Conservation (phyloP, 2,113 vertebrate genomes). For the Phoenicopterus ruber region DNA sequence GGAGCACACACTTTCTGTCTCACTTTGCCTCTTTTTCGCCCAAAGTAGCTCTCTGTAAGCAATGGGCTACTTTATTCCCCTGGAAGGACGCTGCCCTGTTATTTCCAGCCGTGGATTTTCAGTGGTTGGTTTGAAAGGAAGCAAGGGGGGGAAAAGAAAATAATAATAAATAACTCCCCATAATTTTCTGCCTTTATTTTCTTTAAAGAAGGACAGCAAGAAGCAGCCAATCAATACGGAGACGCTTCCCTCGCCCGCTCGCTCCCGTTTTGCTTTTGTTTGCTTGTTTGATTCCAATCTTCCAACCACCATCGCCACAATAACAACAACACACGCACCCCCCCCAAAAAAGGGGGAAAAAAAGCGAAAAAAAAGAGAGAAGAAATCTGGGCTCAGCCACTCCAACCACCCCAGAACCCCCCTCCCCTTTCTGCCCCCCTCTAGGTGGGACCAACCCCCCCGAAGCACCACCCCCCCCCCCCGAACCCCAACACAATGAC, state of each 20-base stretch:
- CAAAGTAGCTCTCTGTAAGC: neutral
- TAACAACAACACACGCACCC: neutral
- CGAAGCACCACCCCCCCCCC: neutral
- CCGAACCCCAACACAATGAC: neutral
- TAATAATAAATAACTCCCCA: neutral
- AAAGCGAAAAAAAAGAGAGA: too few species aligned
- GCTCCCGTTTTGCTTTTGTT: conserved; percentile 28
- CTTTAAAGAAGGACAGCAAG: neutral
- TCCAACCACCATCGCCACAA: neutral
- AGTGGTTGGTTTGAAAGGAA: neutral
- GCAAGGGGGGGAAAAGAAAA: too few species aligned
- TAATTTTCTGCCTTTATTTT: conserved; percentile 13
- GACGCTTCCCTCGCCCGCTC: neutral
- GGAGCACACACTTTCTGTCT: neutral
- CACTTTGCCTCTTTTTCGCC: neutral
- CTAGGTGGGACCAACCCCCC: neutral
- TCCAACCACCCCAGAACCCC: neutral
- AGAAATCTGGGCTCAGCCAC: neutral
- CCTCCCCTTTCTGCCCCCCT: neutral
- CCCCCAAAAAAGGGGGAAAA: neutral
- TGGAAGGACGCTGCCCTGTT: neutral
- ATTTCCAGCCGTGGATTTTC: neutral
- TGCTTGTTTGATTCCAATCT: neutral
- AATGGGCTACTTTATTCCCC: neutral
- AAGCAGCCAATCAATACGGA: neutral